Evolutionary conservation across 2,888 invertebrate genomes (phyloP).

Genomic region (Hirtodrosophila alboralis): DNA sequence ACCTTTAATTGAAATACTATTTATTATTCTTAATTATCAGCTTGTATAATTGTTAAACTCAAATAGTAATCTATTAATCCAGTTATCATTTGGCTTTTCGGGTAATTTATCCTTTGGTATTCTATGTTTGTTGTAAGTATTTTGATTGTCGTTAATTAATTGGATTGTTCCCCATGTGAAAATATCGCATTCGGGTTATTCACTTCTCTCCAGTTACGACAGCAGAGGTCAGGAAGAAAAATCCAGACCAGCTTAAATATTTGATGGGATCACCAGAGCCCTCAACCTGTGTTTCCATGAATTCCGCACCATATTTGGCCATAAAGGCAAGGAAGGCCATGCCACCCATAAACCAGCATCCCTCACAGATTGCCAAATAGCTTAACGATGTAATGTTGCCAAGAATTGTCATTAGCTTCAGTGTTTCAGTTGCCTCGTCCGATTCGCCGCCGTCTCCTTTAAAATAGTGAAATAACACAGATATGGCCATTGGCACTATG

Average conservation of each 20-base stretch:
- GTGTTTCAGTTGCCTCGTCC: slow-evolving; percentile 29
- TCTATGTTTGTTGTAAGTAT: not conserved
- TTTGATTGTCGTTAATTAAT: not conserved
- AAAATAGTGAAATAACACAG: slow-evolving; percentile 31
- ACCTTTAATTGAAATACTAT: not conserved
- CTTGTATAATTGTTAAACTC: slow-evolving; percentile 4
- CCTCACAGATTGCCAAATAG: slow-evolving; percentile 72
- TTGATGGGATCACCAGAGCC: slow-evolving; percentile 26
- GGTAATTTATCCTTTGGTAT: slow-evolving; percentile 5
- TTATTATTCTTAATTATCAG: not conserved
- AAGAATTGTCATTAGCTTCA: slow-evolving; percentile 67
- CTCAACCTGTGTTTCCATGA: slow-evolving; percentile 30
- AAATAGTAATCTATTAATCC: slow-evolving; percentile 6
- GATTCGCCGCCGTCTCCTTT: slow-evolving; percentile 33
- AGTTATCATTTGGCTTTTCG: slow-evolving; percentile 11
- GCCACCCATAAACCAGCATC: slow-evolving; percentile 52
- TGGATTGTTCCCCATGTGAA: not conserved
- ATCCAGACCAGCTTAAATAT: slow-evolving; percentile 55
- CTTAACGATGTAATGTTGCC: slow-evolving; percentile 74
- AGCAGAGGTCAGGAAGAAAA: slow-evolving; percentile 45
- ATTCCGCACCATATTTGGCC: slow-evolving; percentile 62
- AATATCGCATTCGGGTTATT: not conserved
- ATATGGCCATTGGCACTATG: slow-evolving; percentile 68
- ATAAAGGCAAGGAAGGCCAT: slow-evolving; percentile 70
- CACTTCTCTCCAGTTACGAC: slow-evolving; percentile 44